phyloP scores from a whole-genome alignment of 2,888 invertebrate species.

The Toxonevra muliebris region DNA sequence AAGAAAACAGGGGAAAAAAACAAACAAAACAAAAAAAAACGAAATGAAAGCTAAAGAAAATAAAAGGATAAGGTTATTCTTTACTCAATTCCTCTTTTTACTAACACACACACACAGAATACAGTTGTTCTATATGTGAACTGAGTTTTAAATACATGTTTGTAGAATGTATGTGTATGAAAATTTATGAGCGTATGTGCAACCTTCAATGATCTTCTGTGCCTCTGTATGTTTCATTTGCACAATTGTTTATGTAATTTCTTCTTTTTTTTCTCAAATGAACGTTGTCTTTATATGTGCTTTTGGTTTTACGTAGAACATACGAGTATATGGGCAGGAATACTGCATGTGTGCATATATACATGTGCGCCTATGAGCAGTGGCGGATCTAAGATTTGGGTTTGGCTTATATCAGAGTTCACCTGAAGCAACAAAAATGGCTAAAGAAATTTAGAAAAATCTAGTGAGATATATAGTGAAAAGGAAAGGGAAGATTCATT shows the following conservation, averaged over 20 bases:
- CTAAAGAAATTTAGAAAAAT: no score
- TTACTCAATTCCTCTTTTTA: constrained; percentile 10
- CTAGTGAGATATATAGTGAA: no score
- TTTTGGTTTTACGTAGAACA: background rate
- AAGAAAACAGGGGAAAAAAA: background rate
- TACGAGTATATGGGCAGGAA: no score
- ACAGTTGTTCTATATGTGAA: background rate
- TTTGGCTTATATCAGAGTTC: no score
- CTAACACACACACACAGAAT: constrained; percentile 2
- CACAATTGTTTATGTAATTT: constrained; percentile 20
- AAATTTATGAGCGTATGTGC: background rate
- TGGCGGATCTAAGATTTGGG: constrained; percentile 1
- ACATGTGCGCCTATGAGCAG: background rate
- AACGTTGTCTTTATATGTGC: background rate
- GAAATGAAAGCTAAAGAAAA: background rate
- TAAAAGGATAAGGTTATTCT: background rate
- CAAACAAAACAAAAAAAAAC: background rate
- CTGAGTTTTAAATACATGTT: background rate
- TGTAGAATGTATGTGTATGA: constrained; percentile 4
- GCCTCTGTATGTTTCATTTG: background rate
- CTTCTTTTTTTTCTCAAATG: background rate
- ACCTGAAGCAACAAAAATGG: no score
- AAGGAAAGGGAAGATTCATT: no score
- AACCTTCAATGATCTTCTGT: background rate
- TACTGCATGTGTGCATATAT: background rate